These are phyloP conservation scores for Zaprionus davidi DNA, from an alignment of 1,140 invertebrate genomes.

Conservation along the genomic window DNA sequence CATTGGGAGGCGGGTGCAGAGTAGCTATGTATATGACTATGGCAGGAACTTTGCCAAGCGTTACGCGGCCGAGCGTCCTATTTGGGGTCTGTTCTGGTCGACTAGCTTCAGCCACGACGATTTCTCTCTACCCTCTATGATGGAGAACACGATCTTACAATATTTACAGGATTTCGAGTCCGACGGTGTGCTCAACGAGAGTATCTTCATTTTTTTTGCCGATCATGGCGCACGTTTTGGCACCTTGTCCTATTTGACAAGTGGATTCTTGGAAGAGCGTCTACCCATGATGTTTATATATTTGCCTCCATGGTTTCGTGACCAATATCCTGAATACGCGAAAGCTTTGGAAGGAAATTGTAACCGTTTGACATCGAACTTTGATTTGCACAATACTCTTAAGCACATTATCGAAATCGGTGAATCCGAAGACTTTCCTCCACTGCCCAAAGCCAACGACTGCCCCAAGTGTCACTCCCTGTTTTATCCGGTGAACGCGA, in stretches of 20 bases:
- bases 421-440: not conserved
- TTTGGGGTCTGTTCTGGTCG: conserved; percentile 92
- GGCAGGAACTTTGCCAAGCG: conserved; percentile 85
- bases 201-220: conserved; percentile 92
- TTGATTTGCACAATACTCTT: conserved; percentile 91
- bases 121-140: conserved; percentile 86
- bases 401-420: conserved; percentile 84
- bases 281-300: conserved; percentile 93
- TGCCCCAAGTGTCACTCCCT: conserved; percentile 89
- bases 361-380: conserved; percentile 91
- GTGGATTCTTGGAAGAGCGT: conserved; percentile 94
- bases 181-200: conserved; percentile 87
- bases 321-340: conserved; percentile 87
- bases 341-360: conserved; percentile 89
- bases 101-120: conserved; percentile 91
- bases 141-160: conserved; percentile 86
- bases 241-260: conserved; percentile 86
- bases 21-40: conserved; percentile 86
- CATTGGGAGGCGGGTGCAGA: conserved; percentile 86
- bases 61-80: conserved; percentile 76
- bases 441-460: conserved; percentile 39
- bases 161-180: conserved; percentile 87
- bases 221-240: conserved; percentile 97
- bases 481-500: conserved; percentile 86
- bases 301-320: conserved; percentile 90